phyloP scores from a whole-genome alignment of 1,140 invertebrate genomes.

The Streblospio benedicti region DNA sequence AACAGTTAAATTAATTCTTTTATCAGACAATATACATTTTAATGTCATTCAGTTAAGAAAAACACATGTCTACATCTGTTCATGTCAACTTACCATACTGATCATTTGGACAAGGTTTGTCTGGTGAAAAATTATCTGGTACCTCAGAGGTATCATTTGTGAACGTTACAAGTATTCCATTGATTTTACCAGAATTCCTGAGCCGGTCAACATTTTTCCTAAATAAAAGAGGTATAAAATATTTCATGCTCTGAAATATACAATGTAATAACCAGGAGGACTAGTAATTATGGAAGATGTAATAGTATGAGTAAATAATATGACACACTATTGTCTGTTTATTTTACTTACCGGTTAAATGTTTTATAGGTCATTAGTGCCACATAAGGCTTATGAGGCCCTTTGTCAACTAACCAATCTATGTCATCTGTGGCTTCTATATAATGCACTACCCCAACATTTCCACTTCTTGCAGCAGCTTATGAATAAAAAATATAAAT shows the following conservation, averaged over 20 bases:
- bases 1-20: not conserved
- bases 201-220: conserved; percentile 47
- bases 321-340: no score
- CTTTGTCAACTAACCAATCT: conserved; percentile 61
- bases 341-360: conserved; percentile 45
- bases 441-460: conserved; percentile 74
- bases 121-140: conserved; percentile 57
- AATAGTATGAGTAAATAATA: no score
- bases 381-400: conserved; percentile 49
- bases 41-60: not conserved
- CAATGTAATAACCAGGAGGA: no score
- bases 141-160: conserved; percentile 15
- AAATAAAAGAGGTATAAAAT: conserved; percentile 48
- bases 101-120: conserved; percentile 74
- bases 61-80: conserved; percentile 25
- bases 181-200: conserved; percentile 51
- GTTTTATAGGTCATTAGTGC: conserved; percentile 32
- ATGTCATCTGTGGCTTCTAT: conserved; percentile 57
- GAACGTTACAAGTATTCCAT: conserved; percentile 54
- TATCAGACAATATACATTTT: not conserved
- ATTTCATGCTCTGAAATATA: no score
- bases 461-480: conserved; percentile 52
- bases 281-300: no score
- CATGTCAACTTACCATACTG: conserved; percentile 53
- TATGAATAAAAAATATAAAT: conserved; percentile 3